A percentile compares a stretch with the other conserved stretches of the same genome.
Conservation (phyloP, 2,113 vertebrate species). For the Desmodus rotundus region DNA sequence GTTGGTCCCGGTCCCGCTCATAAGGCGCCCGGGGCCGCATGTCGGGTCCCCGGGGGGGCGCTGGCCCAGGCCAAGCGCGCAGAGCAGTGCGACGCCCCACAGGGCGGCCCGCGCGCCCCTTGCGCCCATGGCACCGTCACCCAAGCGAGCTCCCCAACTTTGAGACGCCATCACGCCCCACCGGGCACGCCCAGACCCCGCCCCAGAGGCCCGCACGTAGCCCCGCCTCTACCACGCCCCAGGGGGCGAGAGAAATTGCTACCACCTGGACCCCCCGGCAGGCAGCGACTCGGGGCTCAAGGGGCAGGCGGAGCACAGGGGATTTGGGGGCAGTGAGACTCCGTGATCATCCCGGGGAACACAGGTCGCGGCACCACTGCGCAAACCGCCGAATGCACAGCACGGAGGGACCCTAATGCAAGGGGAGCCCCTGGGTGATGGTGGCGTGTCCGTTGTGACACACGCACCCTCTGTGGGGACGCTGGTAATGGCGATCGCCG, state of each 20-base stretch:
- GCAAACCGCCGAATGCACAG: not conserved
- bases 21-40: not conserved
- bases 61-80: constrained; percentile 1
- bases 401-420: fast-evolving
- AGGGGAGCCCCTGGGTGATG: not conserved
- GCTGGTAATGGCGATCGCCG: not conserved
- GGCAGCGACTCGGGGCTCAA: not conserved
- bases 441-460: not conserved
- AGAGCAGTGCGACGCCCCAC: not conserved
- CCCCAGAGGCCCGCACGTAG: not conserved
- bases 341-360: not conserved
- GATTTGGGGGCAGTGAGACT: not conserved
- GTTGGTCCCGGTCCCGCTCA: not conserved
- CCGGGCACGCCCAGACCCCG: not conserved
- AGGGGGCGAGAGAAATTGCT: fast-evolving
- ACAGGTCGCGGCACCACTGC: fast-evolving
- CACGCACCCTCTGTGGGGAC: not conserved
- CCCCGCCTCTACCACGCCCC: not conserved
- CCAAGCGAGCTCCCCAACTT: not conserved
- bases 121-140: not conserved
- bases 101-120: not conserved
- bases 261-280: not conserved
- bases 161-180: not conserved
- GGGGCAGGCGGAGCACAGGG: not conserved
- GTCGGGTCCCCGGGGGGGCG: fast-evolving